Evolutionary conservation across 2,888 invertebrate genomes (phyloP), one percentile per base, ranked within the genome.

Genomic region (Acanthopleura granulata): DNA sequence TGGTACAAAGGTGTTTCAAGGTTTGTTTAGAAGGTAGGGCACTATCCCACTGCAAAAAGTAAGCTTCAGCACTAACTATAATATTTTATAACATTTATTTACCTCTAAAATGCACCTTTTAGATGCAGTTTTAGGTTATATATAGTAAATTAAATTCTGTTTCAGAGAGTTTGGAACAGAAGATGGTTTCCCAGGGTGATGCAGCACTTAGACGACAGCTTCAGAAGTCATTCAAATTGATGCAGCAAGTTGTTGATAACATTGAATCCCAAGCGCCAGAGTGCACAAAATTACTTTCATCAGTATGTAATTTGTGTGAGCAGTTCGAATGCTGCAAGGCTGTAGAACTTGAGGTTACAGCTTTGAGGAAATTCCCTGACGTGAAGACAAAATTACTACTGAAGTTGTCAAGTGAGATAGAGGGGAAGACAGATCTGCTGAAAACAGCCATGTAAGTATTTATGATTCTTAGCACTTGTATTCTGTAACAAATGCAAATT

Each of bases 241-340:
- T 83, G 6, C 75, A 79, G 49, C 66, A 77, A 22, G 76, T 71
- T 62, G 25, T 75, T 3, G 25, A 69, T 15, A 62, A 30, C n/a
- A 78, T 76, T 75, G 61, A 76, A 70, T 76, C 75, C 27, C 61
- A 74, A n/a, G 27, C 77, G 61, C 25, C 49, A 22, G 62, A 62
- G 27, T 77, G 74, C 25, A 49, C 29, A 66, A 29, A 27, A 29
- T 62, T 49, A 40, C n/a, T 80, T 14, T 49, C 74, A 15, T 73
- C 74, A 18, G 40, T 82, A n/a, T 51, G 50, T 1, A 82, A 82
- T 72, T 70, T 82, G 40, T 75, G 75, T 25, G 83, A 83, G 27
- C 83, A 83, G 40, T 78, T 78, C 49, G 75, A 62, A 50, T 79
- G 80, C 73, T 83, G 79, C 29, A 11, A 61, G 14, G 72, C 77